Base-by-base conservation (phyloP, 2,888 invertebrate genomes). In the Rhamnusium bicolor region DNA sequence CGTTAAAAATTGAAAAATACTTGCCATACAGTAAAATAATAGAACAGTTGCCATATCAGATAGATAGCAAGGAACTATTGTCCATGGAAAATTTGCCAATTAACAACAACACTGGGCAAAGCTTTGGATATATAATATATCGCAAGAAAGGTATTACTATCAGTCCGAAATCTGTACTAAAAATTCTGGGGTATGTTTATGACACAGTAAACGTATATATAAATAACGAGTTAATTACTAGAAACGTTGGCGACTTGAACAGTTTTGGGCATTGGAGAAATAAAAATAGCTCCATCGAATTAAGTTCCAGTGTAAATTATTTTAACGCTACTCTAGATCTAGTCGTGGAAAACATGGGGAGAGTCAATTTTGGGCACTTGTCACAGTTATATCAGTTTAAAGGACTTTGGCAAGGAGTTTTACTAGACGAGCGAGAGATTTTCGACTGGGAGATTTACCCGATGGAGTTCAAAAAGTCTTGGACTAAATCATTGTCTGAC, bases 331-430 rank as follows among this genome's bases (percentile, higher is more conserved):
- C 85, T 65, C 72, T 90, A n/a, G 88, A 89, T 71, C 74, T 91
- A 5, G 80, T 92, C 0, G 89, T 90, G 0, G 97, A 97, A 88
- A 96, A 94, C 86, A 94, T 94, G 89, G 97, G 97, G 4, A 91
- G 96, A 62, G 91, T 94, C 53, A 95, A 95, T 86, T 85, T 80
- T 60, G 87, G 87, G 4, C 71, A 77, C 62, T 51, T 86, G 19
- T 19, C 79, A 0, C 84, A 91, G 51, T 90, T 91, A 61, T 75
- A 79, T 60, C 86, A 87, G 0, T 81, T 75, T 79, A 89, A 84
- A 81, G 89, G 89, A 0, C 71, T 88, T 4, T 84, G 84, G 81
- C 56, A 67, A 29, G 65, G 65, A 87, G 88, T 91, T 0, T 79
- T 80, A 0, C 69, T 91, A 3, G 88, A 91, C 79, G 86, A 85